Base-by-base conservation (phyloP, 2,888 invertebrate genomes). In the Aspidiotus destructor region DNA sequence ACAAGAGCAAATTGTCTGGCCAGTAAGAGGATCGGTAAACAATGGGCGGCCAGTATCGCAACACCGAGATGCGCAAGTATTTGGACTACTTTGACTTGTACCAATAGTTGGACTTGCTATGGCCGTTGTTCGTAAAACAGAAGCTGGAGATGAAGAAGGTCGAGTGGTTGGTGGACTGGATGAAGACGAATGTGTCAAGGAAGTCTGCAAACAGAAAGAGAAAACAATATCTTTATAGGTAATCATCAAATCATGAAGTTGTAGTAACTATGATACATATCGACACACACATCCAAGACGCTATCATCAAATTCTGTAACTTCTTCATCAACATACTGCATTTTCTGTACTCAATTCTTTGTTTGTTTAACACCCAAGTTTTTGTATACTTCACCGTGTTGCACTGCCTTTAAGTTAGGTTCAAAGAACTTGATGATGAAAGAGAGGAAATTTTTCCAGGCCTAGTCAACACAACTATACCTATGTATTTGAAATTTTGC, bases 1-100 rank as follows among this genome's bases (percentile, higher is more conserved):
- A 79, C 92, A 92, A 75, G 91, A 91, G 81, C 92, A 92, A 72
- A 92, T 86, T 69, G 88, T 89, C 79, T 91, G 90, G 68, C 92
- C 91, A 73, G 90, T 89, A 74, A 91, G 83, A 58, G 92, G 92
- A 79, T 92, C 92, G 77, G 90, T 90, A 81, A 90, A 91, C 77
- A 93, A 85, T 72, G 92, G 88, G 75, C 93, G 84, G 73, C 93
- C 93, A 73, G 92, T 91, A 81, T 94, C 92, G 81, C 94, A 92
- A 81, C 94, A 92, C 75, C 91, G 75, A 72, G 72, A 62, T 7
- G 74, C 72, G 60, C 70, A 71, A 55, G 63, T 57, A 57, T 75
- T 75, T 80, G 73, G 77, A 28, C 58, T 65, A 40, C 60, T 67
- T 55, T 69, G 69, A 55, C 62, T 69, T 17, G 65, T 60, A 52